Evolutionary conservation across 1,140 invertebrate species (phyloP).

Genomic region (Octopus sinensis): DNA sequence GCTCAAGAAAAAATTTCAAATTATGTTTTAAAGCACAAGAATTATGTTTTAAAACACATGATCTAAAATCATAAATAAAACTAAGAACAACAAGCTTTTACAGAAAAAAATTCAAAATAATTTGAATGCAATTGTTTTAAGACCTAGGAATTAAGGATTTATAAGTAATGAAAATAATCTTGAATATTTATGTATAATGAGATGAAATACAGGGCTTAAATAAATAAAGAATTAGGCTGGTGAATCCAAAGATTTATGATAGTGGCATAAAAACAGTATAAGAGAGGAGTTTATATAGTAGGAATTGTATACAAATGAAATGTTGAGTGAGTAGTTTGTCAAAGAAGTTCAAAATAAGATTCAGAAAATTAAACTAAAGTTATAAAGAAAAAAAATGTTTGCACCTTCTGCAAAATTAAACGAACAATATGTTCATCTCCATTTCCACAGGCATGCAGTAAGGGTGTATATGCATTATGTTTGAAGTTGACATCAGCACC

Average conservation of each 20-base stretch:
- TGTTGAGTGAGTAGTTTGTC: background rate
- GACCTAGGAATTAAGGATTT: too few species aligned
- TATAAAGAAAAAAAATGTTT: background rate
- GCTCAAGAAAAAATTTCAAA: background rate
- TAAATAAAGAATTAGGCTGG: background rate
- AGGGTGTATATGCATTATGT: constrained; percentile 33
- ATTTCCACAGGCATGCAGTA: constrained; percentile 38
- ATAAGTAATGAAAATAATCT: too few species aligned
- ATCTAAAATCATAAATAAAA: background rate
- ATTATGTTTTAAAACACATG: background rate
- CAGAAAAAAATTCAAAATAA: background rate
- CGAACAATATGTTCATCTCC: constrained; percentile 36
- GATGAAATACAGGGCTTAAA: background rate
- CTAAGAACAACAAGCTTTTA: background rate
- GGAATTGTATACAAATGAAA: background rate
- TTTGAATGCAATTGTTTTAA: background rate
- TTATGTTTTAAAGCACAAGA: background rate
- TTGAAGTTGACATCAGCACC: constrained; percentile 44
- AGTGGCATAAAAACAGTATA: background rate
- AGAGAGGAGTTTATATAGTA: background rate
- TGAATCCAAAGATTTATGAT: background rate
- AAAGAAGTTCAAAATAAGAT: background rate
- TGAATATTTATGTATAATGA: too few species aligned
- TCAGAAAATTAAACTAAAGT: background rate
- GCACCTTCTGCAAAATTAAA: constrained; percentile 37